Conservation (phyloP, 2,113 vertebrate species). For the Formicarius rufipectus region DNA sequence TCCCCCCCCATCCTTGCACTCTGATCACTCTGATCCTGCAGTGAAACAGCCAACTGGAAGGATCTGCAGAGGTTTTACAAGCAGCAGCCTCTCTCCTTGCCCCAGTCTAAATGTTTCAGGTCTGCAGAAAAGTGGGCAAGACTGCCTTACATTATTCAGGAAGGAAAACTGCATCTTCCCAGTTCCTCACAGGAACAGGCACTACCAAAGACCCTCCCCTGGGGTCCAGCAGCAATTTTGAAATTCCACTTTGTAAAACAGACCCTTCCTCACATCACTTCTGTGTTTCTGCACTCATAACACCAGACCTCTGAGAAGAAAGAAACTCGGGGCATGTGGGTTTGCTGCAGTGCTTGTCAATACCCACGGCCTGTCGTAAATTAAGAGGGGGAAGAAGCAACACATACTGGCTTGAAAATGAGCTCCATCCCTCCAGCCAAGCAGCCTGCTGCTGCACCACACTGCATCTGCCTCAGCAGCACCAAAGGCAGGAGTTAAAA, state of each 20-base stretch:
- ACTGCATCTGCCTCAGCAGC: not conserved
- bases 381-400: not conserved
- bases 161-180: not conserved
- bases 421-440: not conserved
- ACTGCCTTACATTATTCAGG: not conserved
- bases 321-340: not conserved
- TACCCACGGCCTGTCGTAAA: not conserved
- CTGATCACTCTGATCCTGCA: not conserved
- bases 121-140: not conserved
- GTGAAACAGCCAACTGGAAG: not conserved
- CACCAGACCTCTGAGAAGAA: not conserved
- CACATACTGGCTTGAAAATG: not conserved
- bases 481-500: not conserved
- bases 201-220: fast-evolving
- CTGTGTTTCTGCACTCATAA: not conserved
- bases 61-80: not conserved
- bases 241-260: not conserved
- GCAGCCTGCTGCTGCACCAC: not conserved
- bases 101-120: not conserved
- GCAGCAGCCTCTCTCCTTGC: not conserved
- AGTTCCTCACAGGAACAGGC: fast-evolving
- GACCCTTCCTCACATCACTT: not conserved
- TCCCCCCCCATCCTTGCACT: not conserved
- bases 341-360: constrained; percentile 13
- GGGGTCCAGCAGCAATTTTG: not conserved